A percentile compares a stretch with the other conserved stretches of the same genome.
Conservation (phyloP, 2,888 invertebrate species). For the Eristalis arbustorum region DNA sequence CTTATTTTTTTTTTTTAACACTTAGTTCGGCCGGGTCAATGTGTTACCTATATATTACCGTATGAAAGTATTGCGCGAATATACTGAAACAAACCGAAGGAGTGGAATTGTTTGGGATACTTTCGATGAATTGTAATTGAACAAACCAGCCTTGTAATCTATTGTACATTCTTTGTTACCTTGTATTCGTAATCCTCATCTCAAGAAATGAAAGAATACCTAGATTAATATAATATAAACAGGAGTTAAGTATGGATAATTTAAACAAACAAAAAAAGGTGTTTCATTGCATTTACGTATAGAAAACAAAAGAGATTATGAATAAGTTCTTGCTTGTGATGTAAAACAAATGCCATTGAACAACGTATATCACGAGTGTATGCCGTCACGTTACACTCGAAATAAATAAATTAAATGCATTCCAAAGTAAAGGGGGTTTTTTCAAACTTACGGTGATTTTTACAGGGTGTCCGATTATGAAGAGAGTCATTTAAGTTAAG, state of each 20-base stretch:
- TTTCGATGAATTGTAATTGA: neutral
- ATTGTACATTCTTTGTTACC: slow-evolving; percentile 69
- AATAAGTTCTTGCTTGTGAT: slow-evolving; percentile 62
- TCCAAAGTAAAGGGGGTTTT: slow-evolving; percentile 42
- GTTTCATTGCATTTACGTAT: slow-evolving; percentile 64
- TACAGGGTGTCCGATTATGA: too few species aligned
- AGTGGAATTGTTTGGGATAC: neutral
- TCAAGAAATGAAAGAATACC: slow-evolving; percentile 61
- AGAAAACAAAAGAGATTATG: slow-evolving; percentile 27
- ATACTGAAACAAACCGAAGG: too few species aligned
- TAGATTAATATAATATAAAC: slow-evolving; percentile 69
- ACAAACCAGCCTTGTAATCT: slow-evolving; percentile 45
- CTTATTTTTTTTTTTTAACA: neutral
- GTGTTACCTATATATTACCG: neutral
- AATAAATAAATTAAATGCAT: slow-evolving; percentile 63
- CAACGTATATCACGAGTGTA: slow-evolving; percentile 42
- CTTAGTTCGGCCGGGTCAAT: neutral
- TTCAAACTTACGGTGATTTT: neutral
- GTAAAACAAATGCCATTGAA: slow-evolving; percentile 63
- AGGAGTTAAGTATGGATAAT: slow-evolving; percentile 65
- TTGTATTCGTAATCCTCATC: slow-evolving; percentile 64
- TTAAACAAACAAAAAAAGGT: slow-evolving; percentile 44
- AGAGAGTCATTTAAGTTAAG: too few species aligned
- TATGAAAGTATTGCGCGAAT: neutral
- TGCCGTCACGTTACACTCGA: slow-evolving; percentile 17